These are phyloP conservation scores for Drosophila azteca DNA, from an alignment of 1,140 invertebrate genomes.

Conservation along the genomic window DNA sequence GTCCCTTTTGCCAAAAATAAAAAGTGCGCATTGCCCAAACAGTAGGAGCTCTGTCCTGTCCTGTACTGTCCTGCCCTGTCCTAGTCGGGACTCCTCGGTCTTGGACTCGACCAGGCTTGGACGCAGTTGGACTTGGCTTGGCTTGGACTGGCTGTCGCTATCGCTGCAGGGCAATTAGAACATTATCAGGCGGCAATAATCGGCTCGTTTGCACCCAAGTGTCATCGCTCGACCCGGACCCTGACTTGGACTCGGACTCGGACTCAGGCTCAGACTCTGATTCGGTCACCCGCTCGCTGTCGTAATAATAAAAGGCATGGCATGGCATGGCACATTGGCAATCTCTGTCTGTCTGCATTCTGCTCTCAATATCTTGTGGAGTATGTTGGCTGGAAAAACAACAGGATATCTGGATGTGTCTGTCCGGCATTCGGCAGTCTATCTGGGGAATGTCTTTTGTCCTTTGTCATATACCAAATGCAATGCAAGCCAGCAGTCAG, in stretches of 20 bases:
- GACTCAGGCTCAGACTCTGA: too few relatives aligned
- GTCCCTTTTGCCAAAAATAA: constrained; percentile 31
- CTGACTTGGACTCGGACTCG: too few relatives aligned
- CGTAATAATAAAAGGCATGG: constrained; percentile 56
- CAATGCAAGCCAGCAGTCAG: not conserved
- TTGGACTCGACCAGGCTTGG: not conserved
- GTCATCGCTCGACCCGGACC: constrained; percentile 41
- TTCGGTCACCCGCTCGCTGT: constrained; percentile 40
- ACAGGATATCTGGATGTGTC: constrained; percentile 32
- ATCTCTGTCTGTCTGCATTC: too few relatives aligned
- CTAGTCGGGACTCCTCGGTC: constrained; percentile 9
- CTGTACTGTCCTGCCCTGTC: constrained; percentile 22
- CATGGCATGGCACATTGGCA: constrained; percentile 4
- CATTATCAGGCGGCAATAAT: constrained; percentile 80
- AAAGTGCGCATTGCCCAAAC: constrained; percentile 43
- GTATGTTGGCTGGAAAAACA: constrained; percentile 36
- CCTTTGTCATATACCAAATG: constrained; percentile 10
- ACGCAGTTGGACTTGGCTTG: not conserved
- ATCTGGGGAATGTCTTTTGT: constrained; percentile 2
- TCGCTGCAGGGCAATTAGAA: constrained; percentile 76
- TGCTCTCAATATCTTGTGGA: constrained; percentile 16
- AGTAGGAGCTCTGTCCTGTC: constrained; percentile 60
- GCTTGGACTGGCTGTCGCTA: constrained; percentile 7
- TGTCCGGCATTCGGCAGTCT: not conserved
- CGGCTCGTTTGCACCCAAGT: constrained; percentile 79